Evolutionary conservation across 2,797 vertebrate genomes (phyloP).

Genomic region (Simalia tracyae): DNA sequence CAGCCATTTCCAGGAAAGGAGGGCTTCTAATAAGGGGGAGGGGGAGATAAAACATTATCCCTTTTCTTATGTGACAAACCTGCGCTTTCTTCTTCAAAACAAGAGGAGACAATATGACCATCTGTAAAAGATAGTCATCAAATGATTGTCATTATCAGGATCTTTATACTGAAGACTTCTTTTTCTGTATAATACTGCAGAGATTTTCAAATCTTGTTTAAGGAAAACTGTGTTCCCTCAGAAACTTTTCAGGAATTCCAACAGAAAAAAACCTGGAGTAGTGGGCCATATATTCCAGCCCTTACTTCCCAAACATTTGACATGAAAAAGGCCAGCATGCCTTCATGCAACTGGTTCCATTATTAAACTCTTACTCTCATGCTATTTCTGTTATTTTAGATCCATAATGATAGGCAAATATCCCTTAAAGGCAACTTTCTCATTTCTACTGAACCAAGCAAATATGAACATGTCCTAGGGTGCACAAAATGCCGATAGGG

Average conservation of each 20-base stretch:
- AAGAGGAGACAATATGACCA: not conserved
- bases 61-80: not conserved
- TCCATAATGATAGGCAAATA: not conserved
- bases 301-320: not conserved
- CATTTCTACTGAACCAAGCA: not conserved
- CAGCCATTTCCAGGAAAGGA: constrained; percentile 37
- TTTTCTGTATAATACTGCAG: not conserved
- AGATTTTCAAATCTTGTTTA: not conserved
- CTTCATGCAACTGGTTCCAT: not conserved
- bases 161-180: not conserved
- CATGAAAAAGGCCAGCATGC: not conserved
- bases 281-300: not conserved
- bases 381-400: not conserved
- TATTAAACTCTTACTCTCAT: not conserved
- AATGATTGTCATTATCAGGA: not conserved
- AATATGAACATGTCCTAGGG: not conserved
- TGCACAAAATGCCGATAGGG: not conserved
- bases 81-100: not conserved
- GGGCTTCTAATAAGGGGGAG: constrained; percentile 6
- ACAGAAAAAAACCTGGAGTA: not conserved
- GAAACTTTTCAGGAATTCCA: not conserved
- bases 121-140: not conserved
- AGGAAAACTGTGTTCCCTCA: not conserved
- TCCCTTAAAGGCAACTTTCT: not conserved
- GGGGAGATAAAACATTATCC: not conserved